Percentiles rank a stretch among this genome's conserved stretches.
Conservation (phyloP, 1,140 invertebrate species). For the Agrypnia vestita region DNA sequence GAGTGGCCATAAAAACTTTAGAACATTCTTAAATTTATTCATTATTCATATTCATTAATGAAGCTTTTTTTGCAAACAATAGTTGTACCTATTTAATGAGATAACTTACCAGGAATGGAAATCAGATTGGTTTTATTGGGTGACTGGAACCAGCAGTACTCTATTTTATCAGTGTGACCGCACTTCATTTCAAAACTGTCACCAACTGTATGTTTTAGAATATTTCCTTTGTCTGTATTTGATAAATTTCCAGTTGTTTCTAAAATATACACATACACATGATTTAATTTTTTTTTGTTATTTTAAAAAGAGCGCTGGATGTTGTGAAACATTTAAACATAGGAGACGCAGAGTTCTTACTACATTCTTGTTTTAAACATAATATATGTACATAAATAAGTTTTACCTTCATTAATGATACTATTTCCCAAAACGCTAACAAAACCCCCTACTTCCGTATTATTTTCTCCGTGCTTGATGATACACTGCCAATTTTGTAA, state of each 20-base stretch:
- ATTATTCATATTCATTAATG: too few species aligned
- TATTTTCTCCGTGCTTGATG: neutral
- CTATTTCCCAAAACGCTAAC: neutral
- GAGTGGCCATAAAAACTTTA: too few species aligned
- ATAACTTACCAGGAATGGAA: conserved; percentile 42
- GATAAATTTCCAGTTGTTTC: neutral
- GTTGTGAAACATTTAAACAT: too few species aligned
- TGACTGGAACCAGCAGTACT: conserved; percentile 57
- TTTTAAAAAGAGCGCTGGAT: too few species aligned
- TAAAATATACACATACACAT: too few species aligned
- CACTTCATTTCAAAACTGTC: conserved; percentile 48
- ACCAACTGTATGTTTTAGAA: neutral
- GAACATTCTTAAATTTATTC: too few species aligned
- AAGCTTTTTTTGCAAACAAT: too few species aligned
- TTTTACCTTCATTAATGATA: conserved; percentile 15
- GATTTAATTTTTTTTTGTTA: too few species aligned
- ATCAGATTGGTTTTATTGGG: conserved; percentile 51
- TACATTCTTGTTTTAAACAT: neutral
- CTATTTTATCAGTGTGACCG: conserved; percentile 25
- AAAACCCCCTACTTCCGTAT: conserved; percentile 3
- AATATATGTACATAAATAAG: neutral
- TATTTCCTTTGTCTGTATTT: neutral
- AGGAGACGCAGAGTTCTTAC: too few species aligned
- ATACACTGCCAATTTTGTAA: conserved; percentile 3
- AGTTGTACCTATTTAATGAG: neutral